These are phyloP conservation scores for Sarcophilus harrisii DNA, from an alignment of 2,797 vertebrate species.

Conservation along the genomic window DNA sequence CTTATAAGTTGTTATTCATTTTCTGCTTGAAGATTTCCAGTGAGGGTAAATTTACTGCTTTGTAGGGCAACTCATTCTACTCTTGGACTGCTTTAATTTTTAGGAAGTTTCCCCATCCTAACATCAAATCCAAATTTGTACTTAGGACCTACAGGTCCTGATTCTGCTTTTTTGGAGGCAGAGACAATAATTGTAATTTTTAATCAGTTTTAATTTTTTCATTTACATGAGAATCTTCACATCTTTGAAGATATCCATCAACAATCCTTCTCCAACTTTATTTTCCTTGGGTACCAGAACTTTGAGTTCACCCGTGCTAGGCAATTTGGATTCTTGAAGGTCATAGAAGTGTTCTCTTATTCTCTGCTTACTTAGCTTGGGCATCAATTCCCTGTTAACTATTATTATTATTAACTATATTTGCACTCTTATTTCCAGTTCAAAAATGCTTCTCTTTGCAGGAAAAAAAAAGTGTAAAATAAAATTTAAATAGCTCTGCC, in stretches of 20 bases:
- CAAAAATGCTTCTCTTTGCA: not conserved
- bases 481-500: not conserved
- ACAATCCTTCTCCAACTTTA: not conserved
- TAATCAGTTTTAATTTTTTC: not conserved
- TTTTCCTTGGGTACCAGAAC: not conserved
- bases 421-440: not conserved
- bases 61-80: too few species aligned
- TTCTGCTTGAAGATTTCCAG: not conserved
- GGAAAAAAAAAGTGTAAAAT: not conserved
- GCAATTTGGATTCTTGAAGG: not conserved
- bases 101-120: not conserved
- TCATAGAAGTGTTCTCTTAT: not conserved
- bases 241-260: not conserved
- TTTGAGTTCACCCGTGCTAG: not conserved
- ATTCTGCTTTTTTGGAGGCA: not conserved
- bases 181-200: not conserved
- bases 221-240: not conserved
- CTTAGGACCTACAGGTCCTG: not conserved
- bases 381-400: not conserved
- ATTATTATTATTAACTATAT: not conserved
- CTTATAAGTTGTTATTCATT: not conserved
- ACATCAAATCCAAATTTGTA: not conserved
- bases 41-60: not conserved
- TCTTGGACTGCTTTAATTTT: not conserved
- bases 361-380: not conserved